Evolutionary conservation across 1,140 invertebrate species (phyloP).

Genomic region (Steinernema feltiae): DNA sequence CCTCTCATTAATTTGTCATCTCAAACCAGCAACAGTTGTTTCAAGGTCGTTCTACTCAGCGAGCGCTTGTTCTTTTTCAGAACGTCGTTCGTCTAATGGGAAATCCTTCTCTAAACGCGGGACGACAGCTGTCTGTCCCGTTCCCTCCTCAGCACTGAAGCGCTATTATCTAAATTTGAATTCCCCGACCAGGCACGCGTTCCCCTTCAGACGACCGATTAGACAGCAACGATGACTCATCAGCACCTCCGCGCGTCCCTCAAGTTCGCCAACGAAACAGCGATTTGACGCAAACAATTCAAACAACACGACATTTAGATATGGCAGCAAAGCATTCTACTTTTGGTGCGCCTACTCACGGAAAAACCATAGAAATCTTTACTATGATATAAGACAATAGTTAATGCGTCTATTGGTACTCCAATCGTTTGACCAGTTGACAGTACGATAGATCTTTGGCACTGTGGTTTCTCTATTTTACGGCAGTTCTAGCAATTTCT

Average conservation of each 20-base stretch:
- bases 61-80: neutral
- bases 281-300: constrained; percentile 20
- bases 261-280: constrained; percentile 16
- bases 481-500: neutral
- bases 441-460: no score
- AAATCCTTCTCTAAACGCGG: constrained; percentile 5
- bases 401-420: no score
- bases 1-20: neutral
- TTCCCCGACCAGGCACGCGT: neutral
- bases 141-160: constrained; percentile 1
- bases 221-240: neutral
- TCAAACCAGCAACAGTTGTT: neutral
- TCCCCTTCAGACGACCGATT: no score
- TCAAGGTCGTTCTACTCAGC: neutral
- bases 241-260: no score
- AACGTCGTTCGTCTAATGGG: constrained; percentile 19
- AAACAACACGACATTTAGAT: no score
- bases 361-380: constrained; percentile 17
- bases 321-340: no score
- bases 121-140: constrained; percentile 1
- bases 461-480: constrained; percentile 19
- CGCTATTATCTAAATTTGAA: constrained; percentile 17
- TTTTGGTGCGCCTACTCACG: no score
- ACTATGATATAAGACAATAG: constrained; percentile 8
- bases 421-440: no score